Percentiles rank a stretch among this genome's conserved stretches.
These are phyloP conservation scores for Nineta flava DNA, from an alignment of 2,888 invertebrate species.

Conservation along the genomic window DNA sequence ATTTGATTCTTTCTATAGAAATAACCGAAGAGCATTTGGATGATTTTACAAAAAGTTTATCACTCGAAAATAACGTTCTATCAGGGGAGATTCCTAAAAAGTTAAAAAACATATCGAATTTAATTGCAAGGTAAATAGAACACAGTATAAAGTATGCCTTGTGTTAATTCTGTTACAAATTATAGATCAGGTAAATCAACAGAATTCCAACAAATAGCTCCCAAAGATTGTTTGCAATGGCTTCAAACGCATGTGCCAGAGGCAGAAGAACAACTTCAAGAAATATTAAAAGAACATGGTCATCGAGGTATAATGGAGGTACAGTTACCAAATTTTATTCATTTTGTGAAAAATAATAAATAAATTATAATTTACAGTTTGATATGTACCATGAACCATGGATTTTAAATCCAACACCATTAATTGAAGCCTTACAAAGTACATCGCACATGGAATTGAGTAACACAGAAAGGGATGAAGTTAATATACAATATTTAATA, in stretches of 20 bases:
- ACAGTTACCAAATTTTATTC: constrained; percentile 11
- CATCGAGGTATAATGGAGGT: constrained; percentile 52
- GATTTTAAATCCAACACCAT: constrained; percentile 40
- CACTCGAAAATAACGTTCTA: too few relatives aligned
- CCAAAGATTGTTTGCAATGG: constrained; percentile 40
- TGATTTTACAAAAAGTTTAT: too few relatives aligned
- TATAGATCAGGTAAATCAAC: constrained; percentile 26
- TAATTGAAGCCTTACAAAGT: constrained; percentile 46
- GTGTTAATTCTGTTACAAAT: too few relatives aligned
- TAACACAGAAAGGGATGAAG: neutral
- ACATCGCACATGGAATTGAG: neutral
- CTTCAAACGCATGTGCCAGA: constrained; percentile 33
- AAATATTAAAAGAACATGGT: constrained; percentile 52
- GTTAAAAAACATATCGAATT: too few relatives aligned
- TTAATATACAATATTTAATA: neutral
- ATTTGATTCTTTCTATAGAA: too few relatives aligned
- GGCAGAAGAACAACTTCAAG: constrained; percentile 29
- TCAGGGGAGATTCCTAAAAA: too few relatives aligned
- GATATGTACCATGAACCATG: constrained; percentile 49
- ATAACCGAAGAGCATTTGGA: too few relatives aligned
- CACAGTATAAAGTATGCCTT: too few relatives aligned
- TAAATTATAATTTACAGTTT: constrained; percentile 27
- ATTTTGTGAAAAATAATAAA: neutral
- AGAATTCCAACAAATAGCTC: constrained; percentile 31
- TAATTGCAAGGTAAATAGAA: too few relatives aligned